phyloP scores from a whole-genome alignment of 2,888 invertebrate genomes.

The Tiliacea citrago region DNA sequence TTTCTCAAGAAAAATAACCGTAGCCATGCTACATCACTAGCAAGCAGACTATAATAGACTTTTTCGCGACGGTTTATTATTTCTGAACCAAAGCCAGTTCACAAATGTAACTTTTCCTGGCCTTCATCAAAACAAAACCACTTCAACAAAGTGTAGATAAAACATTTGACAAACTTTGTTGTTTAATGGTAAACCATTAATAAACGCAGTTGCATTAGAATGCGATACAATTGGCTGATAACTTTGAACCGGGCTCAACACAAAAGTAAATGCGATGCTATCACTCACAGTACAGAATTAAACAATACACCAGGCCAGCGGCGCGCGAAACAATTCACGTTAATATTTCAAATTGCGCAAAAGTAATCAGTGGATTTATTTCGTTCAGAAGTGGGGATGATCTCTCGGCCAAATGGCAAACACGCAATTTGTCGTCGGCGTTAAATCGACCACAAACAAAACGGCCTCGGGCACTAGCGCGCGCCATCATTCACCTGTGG shows the following conservation, averaged over 20 bases:
- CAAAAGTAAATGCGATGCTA: conserved; percentile 61
- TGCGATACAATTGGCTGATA: conserved; percentile 63
- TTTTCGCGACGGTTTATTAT: neutral
- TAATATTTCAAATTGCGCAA: conserved; percentile 80
- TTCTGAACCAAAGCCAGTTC: conserved; percentile 18
- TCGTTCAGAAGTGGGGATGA: conserved; percentile 79
- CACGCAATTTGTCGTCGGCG: conserved; percentile 89
- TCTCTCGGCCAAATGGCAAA: conserved; percentile 86
- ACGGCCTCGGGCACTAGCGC: conserved; percentile 81
- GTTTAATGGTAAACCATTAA: conserved; percentile 51
- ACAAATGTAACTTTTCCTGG: conserved; percentile 6
- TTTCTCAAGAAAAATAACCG: conserved; percentile 21
- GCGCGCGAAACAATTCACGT: conserved; percentile 76
- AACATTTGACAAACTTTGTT: conserved; percentile 41
- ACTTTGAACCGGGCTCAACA: conserved; percentile 52
- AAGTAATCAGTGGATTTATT: conserved; percentile 74
- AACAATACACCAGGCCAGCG: conserved; percentile 60
- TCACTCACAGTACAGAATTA: conserved; percentile 65
- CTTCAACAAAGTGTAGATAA: conserved; percentile 40
- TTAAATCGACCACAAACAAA: conserved; percentile 91
- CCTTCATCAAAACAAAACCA: conserved; percentile 24
- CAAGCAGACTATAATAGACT: conserved; percentile 14
- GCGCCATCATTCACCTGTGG: conserved; percentile 90
- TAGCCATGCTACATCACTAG: conserved; percentile 16
- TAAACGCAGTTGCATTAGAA: conserved; percentile 60